Conservation (phyloP, 2,113 vertebrate species). For the Cottus gobio region DNA sequence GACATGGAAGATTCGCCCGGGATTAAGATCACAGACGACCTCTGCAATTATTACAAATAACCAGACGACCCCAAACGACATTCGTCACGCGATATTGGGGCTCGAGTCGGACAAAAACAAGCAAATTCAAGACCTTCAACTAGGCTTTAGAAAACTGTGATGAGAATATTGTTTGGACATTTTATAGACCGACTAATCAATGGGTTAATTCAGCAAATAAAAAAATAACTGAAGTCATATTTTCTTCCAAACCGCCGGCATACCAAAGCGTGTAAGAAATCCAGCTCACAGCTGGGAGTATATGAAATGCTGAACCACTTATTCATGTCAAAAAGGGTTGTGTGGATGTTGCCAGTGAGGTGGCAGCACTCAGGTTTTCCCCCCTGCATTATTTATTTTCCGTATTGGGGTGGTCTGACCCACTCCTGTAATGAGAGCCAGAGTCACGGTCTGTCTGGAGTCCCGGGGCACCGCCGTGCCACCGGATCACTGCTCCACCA, state of each 20-base stretch:
- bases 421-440: constrained; percentile 77
- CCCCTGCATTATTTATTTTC: constrained; percentile 80
- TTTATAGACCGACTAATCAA: background rate
- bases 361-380: constrained; percentile 71
- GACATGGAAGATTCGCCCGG: too few relatives aligned
- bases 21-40: too few relatives aligned
- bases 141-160: background rate
- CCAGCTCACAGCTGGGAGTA: constrained; percentile 19
- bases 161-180: background rate
- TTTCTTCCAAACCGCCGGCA: background rate
- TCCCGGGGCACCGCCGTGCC: constrained; percentile 69
- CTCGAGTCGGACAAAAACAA: background rate
- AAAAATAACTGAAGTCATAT: background rate
- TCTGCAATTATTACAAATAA: too few relatives aligned
- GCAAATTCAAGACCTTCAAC: background rate
- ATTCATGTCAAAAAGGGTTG: constrained; percentile 55
- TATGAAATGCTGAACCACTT: constrained; percentile 56
- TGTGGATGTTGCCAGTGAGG: constrained; percentile 66
- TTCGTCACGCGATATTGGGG: background rate
- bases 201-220: background rate
- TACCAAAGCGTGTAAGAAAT: background rate
- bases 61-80: background rate
- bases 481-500: constrained; percentile 78
- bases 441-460: constrained; percentile 81
- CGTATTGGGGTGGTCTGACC: constrained; percentile 78